A percentile compares a stretch with the other conserved stretches of the same genome.
These are phyloP conservation scores for Mormyrus lacerda DNA, from an alignment of 2,113 vertebrate genomes.

Conservation along the genomic window DNA sequence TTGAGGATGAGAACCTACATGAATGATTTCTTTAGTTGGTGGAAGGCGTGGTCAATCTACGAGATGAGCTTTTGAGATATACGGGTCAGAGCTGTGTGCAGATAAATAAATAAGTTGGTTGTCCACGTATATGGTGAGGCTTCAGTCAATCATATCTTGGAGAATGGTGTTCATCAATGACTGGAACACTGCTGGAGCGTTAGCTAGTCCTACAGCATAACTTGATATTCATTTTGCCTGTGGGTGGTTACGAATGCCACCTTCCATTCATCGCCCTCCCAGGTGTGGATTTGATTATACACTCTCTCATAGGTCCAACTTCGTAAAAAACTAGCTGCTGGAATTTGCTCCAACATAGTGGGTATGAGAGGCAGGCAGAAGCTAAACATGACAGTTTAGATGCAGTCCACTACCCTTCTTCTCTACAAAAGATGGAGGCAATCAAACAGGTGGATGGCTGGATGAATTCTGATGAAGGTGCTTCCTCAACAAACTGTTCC, in stretches of 20 bases:
- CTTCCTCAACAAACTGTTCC: no score
- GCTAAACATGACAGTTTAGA: not conserved
- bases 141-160: not conserved
- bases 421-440: not conserved
- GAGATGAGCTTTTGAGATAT: not conserved
- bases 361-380: not conserved
- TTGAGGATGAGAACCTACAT: not conserved
- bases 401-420: not conserved
- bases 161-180: not conserved
- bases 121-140: not conserved
- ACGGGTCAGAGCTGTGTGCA: not conserved
- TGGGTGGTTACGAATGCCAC: not conserved
- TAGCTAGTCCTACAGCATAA: not conserved
- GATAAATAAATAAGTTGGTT: not conserved
- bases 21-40: not conserved
- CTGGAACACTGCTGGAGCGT: not conserved
- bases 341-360: not conserved
- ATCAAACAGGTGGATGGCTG: no score
- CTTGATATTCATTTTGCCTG: not conserved
- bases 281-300: not conserved
- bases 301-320: not conserved
- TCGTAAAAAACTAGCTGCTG: not conserved
- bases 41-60: not conserved
- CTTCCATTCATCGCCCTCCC: not conserved
- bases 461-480: not conserved